A percentile compares a stretch with the other conserved stretches of the same genome.
Conservation (phyloP, 64 coral and sea anemone genomes). For the Trachythela sp. region DNA sequence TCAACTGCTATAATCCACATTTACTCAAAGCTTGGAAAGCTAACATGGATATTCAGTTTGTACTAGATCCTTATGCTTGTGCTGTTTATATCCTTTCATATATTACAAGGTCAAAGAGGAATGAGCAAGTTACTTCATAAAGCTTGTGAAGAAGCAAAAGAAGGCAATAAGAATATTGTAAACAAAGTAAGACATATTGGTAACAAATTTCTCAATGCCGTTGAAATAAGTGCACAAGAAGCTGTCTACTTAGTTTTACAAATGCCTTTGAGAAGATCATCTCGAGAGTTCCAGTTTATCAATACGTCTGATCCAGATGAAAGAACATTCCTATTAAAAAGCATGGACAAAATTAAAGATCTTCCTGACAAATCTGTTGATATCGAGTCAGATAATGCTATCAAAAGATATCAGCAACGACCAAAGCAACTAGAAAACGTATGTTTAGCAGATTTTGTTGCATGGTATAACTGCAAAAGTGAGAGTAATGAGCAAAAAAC, state of each 20-base stretch:
- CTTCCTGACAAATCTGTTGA: background rate
- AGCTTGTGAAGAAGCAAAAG: too few relatives aligned
- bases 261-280: constrained; percentile 1
- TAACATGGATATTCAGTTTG: background rate
- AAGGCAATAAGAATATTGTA: background rate
- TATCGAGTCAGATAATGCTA: background rate
- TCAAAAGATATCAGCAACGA: background rate
- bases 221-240: background rate
- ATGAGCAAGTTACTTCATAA: too few relatives aligned
- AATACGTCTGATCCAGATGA: background rate
- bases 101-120: background rate
- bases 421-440: background rate
- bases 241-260: background rate
- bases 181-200: too few relatives aligned
- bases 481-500: background rate
- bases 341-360: background rate
- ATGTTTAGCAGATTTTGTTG: background rate
- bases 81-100: background rate
- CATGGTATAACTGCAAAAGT: background rate
- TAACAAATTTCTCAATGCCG: too few relatives aligned
- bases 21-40: background rate
- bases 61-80: background rate
- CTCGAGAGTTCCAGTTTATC: background rate
- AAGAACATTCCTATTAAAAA: background rate
- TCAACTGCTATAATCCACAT: background rate